A percentile compares a stretch with the other conserved stretches of the same genome.
These are phyloP conservation scores for Polymixis lichenea DNA, from an alignment of 2,888 invertebrate genomes.

Conservation along the genomic window DNA sequence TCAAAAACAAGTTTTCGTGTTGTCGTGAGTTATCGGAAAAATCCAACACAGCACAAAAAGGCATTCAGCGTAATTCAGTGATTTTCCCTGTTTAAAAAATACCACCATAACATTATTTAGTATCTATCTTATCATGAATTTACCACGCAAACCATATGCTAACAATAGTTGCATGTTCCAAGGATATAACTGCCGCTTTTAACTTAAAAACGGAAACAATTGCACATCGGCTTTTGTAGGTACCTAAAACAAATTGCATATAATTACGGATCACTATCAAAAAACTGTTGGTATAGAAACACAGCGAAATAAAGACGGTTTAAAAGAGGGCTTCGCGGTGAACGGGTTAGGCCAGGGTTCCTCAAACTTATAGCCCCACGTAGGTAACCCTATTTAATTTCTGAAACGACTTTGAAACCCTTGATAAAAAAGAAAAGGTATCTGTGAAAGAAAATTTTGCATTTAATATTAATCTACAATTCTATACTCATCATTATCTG, in stretches of 20 bases:
- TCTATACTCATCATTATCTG: no score
- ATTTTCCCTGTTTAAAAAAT: not conserved
- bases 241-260: not conserved
- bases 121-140: not conserved
- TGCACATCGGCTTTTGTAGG: not conserved
- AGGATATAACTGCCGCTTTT: conserved; percentile 4
- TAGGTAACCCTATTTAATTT: not conserved
- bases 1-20: no score
- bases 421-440: not conserved
- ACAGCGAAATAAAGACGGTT: conserved; percentile 46
- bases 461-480: no score
- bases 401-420: not conserved
- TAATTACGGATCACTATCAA: conserved; percentile 47
- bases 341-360: conserved; percentile 19
- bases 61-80: not conserved
- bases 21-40: not conserved
- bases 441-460: not conserved
- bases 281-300: conserved; percentile 57
- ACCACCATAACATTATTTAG: not conserved
- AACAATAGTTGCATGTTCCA: conserved; percentile 14
- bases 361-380: conserved; percentile 7
- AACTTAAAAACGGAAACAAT: conserved; percentile 15
- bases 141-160: not conserved
- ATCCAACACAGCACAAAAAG: not conserved
- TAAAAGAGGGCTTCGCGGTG: conserved; percentile 48